These are phyloP conservation scores for Eurypyga helias DNA, from an alignment of 2,113 vertebrate genomes.

Conservation along the genomic window DNA sequence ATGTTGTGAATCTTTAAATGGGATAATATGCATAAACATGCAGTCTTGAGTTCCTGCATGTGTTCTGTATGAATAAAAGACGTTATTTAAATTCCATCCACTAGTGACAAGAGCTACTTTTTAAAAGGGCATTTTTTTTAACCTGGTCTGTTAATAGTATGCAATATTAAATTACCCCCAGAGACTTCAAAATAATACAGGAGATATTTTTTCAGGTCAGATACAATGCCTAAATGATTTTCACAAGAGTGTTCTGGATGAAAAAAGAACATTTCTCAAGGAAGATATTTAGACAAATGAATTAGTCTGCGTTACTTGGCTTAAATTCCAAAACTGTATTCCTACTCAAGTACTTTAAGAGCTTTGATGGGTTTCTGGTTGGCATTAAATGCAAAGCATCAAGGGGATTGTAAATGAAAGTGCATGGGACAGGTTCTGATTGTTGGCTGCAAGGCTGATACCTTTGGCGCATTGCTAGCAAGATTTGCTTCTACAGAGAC, in stretches of 20 bases:
- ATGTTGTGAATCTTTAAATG: neutral
- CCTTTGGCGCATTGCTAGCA: neutral
- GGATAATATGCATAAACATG: neutral
- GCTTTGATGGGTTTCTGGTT: neutral
- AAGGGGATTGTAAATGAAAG: neutral
- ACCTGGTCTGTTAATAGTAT: neutral
- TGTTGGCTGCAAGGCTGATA: neutral
- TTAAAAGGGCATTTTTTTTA: neutral
- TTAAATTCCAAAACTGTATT: neutral
- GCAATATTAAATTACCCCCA: neutral
- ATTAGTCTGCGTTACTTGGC: neutral
- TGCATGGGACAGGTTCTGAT: neutral
- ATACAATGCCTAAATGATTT: neutral
- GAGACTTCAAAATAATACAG: neutral
- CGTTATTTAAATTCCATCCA: neutral
- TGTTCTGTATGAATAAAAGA: neutral
- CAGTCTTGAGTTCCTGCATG: neutral
- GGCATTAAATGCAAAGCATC: neutral
- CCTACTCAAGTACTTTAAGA: neutral
- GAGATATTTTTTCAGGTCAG: neutral
- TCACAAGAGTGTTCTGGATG: neutral
- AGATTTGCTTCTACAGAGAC: neutral
- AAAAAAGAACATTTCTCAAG: neutral
- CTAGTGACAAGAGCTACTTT: neutral
- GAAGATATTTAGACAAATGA: neutral